A percentile compares a stretch with the other conserved stretches of the same genome.
Conservation (phyloP, 1,140 invertebrate species). For the Marisa cornuarietis region DNA sequence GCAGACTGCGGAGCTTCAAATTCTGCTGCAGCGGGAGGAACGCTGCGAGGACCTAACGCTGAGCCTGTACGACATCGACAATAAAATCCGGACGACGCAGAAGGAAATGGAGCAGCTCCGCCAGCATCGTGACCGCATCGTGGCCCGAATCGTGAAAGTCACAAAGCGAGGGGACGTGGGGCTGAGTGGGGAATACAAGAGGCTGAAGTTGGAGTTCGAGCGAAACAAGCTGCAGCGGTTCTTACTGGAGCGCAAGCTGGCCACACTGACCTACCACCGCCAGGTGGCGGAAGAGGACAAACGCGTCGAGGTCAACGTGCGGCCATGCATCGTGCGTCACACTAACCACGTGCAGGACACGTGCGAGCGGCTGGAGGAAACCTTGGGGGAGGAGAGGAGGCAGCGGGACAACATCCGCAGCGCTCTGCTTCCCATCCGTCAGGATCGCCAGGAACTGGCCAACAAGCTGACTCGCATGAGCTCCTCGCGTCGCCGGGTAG, state of each 20-base stretch:
- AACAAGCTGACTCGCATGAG: constrained; percentile 34
- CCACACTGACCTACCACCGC: constrained; percentile 43
- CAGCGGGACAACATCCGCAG: constrained; percentile 47
- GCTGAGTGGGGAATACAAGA: constrained; percentile 23
- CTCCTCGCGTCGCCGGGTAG: not conserved
- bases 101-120: constrained; percentile 36
- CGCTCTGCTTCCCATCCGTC: constrained; percentile 51
- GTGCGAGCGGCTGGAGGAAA: constrained; percentile 53
- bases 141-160: constrained; percentile 34
- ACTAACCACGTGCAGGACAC: constrained; percentile 58
- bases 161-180: constrained; percentile 22
- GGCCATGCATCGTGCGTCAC: constrained; percentile 50
- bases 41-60: constrained; percentile 43
- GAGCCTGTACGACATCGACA: constrained; percentile 41
- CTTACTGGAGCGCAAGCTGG: constrained; percentile 47
- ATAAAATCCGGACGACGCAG: constrained; percentile 27
- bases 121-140: constrained; percentile 40
- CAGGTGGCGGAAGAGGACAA: constrained; percentile 45
- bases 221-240: constrained; percentile 52
- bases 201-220: constrained; percentile 45
- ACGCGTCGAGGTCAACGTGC: constrained; percentile 47
- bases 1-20: constrained; percentile 43
- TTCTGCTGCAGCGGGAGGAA: constrained; percentile 49
- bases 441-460: constrained; percentile 42
- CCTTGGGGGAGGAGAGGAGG: constrained; percentile 41